Conservation (phyloP, 1,140 invertebrate genomes). For the roundworm (Caenorhabditis elegans) region WBcel235 BX284605.5:6520001-6520500, state of each 20-base stretch:
- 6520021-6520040: too few relatives aligned
- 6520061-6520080: too few relatives aligned
- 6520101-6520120: too few relatives aligned
- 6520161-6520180: neutral
- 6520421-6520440: slow-evolving; percentile 8
- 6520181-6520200: neutral
- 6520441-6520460: neutral
- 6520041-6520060: too few relatives aligned
- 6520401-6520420: too few relatives aligned
- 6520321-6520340: neutral
- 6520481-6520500: neutral
- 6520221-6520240: neutral
- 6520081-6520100: too few relatives aligned
- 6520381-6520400: too few relatives aligned
- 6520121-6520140: too few relatives aligned
- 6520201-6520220: neutral
- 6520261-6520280: neutral
- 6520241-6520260: too few relatives aligned
- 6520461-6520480: neutral
- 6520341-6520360: too few relatives aligned
- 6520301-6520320: neutral
- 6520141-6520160: neutral
- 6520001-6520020: too few relatives aligned
- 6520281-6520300: neutral
- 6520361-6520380: too few relatives aligned